Evolutionary conservation across 2,888 invertebrate species (phyloP).

Genomic region (Apamea monoglypha): DNA sequence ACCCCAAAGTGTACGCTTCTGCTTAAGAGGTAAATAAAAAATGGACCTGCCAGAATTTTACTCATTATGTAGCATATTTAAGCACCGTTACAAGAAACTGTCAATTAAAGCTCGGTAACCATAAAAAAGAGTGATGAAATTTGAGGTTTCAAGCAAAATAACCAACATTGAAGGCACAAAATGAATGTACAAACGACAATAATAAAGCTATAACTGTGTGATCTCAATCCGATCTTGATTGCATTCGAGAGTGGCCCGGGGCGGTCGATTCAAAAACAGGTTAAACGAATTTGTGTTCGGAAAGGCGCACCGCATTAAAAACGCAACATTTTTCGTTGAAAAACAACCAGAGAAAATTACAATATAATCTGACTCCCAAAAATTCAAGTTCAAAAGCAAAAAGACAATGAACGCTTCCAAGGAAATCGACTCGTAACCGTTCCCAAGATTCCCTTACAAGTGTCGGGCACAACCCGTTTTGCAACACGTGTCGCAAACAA

Average conservation of each 20-base stretch:
- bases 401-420: slow-evolving; percentile 76
- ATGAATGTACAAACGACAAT: slow-evolving; percentile 64
- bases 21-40: slow-evolving; percentile 61
- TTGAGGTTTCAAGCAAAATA: slow-evolving; percentile 65
- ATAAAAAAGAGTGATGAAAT: slow-evolving; percentile 66
- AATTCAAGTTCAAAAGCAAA: slow-evolving; percentile 75
- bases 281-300: slow-evolving; percentile 67
- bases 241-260: slow-evolving; percentile 67
- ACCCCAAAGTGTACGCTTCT: slow-evolving; percentile 57
- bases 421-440: slow-evolving; percentile 80
- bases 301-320: slow-evolving; percentile 68
- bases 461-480: slow-evolving; percentile 88
- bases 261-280: slow-evolving; percentile 70
- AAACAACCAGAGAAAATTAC: slow-evolving; percentile 73
- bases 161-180: slow-evolving; percentile 62
- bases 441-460: slow-evolving; percentile 84
- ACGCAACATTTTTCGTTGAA: slow-evolving; percentile 70
- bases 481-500: slow-evolving; percentile 90
- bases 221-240: slow-evolving; percentile 74
- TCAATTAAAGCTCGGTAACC: slow-evolving; percentile 63
- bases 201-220: slow-evolving; percentile 74
- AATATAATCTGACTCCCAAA: slow-evolving; percentile 75
- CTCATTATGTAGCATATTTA: slow-evolving; percentile 61
- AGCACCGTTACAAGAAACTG: slow-evolving; percentile 62
- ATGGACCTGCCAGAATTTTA: slow-evolving; percentile 55